phyloP scores from a whole-genome alignment of 2,797 vertebrate species.

The Notolepis coatsorum region DNA sequence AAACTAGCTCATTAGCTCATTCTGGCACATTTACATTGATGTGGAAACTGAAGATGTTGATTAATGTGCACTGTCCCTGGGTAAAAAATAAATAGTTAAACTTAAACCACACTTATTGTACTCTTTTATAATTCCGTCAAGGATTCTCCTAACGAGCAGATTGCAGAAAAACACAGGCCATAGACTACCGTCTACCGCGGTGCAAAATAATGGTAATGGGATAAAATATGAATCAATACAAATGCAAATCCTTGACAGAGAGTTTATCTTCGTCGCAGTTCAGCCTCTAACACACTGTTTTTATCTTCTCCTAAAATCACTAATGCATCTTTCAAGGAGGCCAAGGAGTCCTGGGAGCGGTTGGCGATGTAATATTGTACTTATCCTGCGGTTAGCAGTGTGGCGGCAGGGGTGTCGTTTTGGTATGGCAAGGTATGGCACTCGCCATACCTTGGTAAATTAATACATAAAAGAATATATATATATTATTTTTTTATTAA shows the following conservation, averaged over 20 bases:
- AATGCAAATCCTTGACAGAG: not conserved
- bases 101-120: no score
- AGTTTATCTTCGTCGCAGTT: constrained; percentile 1
- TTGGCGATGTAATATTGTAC: not conserved
- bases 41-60: no score
- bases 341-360: not conserved
- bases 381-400: not conserved
- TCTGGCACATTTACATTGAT: no score
- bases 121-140: no score
- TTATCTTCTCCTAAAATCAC: not conserved
- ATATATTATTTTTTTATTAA: no score
- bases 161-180: not conserved
- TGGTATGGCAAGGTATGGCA: no score
- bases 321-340: not conserved
- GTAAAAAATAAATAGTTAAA: no score
- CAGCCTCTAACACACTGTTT: not conserved
- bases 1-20: no score
- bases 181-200: not conserved
- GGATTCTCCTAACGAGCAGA: not conserved
- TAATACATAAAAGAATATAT: no score
- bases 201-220: not conserved
- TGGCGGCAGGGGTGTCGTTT: no score
- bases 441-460: no score
- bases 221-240: not conserved
- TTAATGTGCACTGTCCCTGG: no score